These are phyloP conservation scores for Alligator mississippiensis DNA, from an alignment of 2,113 vertebrate species.

Conservation along the genomic window DNA sequence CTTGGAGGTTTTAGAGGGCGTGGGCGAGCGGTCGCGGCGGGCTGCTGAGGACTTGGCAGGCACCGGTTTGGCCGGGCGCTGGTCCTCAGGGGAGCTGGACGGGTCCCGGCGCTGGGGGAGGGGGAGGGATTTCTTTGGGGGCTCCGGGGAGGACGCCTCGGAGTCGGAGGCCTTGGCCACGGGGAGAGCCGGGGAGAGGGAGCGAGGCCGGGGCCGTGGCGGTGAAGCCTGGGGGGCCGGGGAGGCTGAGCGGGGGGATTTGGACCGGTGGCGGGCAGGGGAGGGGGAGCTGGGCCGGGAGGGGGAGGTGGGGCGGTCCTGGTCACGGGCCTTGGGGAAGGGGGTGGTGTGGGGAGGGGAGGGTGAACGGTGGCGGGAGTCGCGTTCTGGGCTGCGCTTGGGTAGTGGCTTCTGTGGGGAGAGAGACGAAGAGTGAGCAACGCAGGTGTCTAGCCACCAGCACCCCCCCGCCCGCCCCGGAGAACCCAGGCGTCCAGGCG, in stretches of 20 bases:
- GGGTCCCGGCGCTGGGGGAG: not conserved
- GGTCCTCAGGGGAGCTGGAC: too few relatives aligned
- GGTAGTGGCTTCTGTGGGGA: slow-evolving; percentile 22
- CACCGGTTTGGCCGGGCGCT: not conserved
- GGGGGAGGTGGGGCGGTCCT: slow-evolving; percentile 38
- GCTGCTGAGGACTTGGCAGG: not conserved
- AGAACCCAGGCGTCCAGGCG: not conserved
- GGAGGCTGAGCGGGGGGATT: slow-evolving; percentile 5
- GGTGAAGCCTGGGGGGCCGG: not conserved
- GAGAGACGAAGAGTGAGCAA: slow-evolving; percentile 28
- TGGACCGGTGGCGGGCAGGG: not conserved
- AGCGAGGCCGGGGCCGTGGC: not conserved
- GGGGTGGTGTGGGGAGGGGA: slow-evolving; percentile 37
- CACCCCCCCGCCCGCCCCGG: not conserved
- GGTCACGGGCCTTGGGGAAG: slow-evolving; percentile 28
- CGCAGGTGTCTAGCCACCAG: not conserved
- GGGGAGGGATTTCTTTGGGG: not conserved
- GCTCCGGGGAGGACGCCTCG: too few relatives aligned
- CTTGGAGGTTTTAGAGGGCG: slow-evolving; percentile 37
- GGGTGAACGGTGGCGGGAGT: not conserved
- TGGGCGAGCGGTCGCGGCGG: slow-evolving; percentile 33
- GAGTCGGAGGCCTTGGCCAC: not conserved
- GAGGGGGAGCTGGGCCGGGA: slow-evolving; percentile 29
- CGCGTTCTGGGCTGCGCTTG: too few relatives aligned
- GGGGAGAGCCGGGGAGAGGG: not conserved